These are phyloP conservation scores for Tipula helvola DNA, from an alignment of 2,888 invertebrate species.

Conservation along the genomic window DNA sequence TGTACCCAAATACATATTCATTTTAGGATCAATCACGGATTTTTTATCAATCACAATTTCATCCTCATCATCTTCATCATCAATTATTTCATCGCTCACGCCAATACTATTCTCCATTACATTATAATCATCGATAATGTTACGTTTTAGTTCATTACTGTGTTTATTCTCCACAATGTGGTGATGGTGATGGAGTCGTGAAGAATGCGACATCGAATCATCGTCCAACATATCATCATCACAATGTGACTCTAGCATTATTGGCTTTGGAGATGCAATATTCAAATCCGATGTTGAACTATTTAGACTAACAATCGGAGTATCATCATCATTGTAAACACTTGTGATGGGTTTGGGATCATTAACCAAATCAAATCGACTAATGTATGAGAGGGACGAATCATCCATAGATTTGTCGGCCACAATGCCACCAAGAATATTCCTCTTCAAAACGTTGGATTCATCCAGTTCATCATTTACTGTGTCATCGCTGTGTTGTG, in stretches of 20 bases:
- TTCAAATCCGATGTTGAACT: slow-evolving; percentile 9
- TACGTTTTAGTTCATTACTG: not conserved
- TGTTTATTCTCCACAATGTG: not conserved
- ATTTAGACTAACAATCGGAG: slow-evolving; percentile 6
- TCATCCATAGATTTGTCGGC: not conserved
- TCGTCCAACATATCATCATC: not conserved
- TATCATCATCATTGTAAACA: not conserved
- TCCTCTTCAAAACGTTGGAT: not conserved
- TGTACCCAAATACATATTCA: not conserved
- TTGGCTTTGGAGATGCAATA: not conserved
- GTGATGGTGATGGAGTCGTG: not conserved
- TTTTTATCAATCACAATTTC: not conserved
- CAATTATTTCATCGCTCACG: not conserved
- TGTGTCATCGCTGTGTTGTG: not conserved
- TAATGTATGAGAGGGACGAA: not conserved
- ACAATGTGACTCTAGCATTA: not conserved
- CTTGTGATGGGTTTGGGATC: not conserved
- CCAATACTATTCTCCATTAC: not conserved
- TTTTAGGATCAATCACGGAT: not conserved
- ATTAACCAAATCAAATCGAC: not conserved
- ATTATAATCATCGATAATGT: not conserved
- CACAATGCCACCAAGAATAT: not conserved
- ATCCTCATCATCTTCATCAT: slow-evolving; percentile 14
- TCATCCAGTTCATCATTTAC: not conserved
- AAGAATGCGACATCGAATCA: not conserved